Evolutionary conservation across 2,888 invertebrate genomes (phyloP), one percentile per base, ranked within the genome.

Genomic region (Barypeithes pellucidus): DNA sequence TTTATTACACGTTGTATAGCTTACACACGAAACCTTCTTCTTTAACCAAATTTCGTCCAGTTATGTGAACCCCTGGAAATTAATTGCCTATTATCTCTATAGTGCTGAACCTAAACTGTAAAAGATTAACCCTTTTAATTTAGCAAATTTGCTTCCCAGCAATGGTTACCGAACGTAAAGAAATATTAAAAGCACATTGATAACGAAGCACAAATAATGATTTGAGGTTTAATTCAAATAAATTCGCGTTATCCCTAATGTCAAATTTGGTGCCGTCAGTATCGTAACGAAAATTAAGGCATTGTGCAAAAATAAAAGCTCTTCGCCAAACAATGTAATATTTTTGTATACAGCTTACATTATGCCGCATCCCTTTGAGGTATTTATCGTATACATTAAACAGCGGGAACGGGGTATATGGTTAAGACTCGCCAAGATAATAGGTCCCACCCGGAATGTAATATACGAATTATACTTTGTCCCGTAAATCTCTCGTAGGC

Each of bases 401-500:
- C 67, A 73, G 73, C 65, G 59, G 67, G 70, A 69, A 62, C 73
- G 57, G 69, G 52, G 63, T 73, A 73, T 65, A 73, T 73, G 70
- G 69, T 73, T 73, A 73, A 73, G 73, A 68, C 69, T 69, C 69
- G 60, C 73, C 73, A 73, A 73, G 73, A 73, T 73, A 73, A 73
- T 73, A 73, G 73, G 73, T 73, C 70, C 66, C 73, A 65, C 66
- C 76, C 77, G 84, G 84, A 84, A 85, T 85, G 84, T 83, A 85
- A 84, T 84, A 84, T 84, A 82, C 83, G 81, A 82, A 81, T 81
- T 81, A 82, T 81, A 81, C 81, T 82, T 80, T 79, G 81, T 81
- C 82, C 78, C 80, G 82, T 84, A 84, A 85, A 85, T 85, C 84
- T 84, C 82, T 78, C 80, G 80, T 76, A 81, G 80, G 81, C 82